These are phyloP conservation scores for Ptilorrhoa leucosticta DNA, from an alignment of 2,113 vertebrate species.

Conservation along the genomic window DNA sequence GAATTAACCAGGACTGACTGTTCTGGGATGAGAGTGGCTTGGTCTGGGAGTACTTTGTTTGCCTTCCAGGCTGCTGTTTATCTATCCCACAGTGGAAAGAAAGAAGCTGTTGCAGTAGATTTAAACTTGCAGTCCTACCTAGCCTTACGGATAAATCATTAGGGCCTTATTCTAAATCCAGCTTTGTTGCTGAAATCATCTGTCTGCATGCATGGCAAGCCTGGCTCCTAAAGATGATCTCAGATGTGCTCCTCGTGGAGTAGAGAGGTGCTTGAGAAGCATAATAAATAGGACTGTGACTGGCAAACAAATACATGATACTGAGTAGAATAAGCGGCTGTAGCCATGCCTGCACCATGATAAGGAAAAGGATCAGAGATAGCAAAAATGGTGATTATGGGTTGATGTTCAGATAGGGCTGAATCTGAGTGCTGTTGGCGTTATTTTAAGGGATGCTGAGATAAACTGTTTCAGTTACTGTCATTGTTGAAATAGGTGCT, in stretches of 20 bases:
- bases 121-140: not conserved
- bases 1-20: not conserved
- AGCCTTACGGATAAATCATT: slow-evolving; percentile 13
- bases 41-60: not conserved
- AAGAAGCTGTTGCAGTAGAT: slow-evolving; percentile 5
- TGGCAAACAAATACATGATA: not conserved
- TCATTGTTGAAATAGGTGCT: not conserved
- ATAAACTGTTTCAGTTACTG: not conserved
- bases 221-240: not conserved
- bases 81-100: not conserved
- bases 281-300: not conserved
- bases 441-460: not conserved
- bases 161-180: not conserved
- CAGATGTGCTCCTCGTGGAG: not conserved
- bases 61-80: slow-evolving; percentile 1
- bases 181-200: not conserved
- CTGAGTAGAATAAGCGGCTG: not conserved
- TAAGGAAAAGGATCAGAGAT: not conserved
- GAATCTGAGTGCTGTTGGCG: not conserved
- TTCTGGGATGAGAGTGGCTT: not conserved
- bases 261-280: not conserved
- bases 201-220: not conserved
- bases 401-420: not conserved
- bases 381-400: not conserved
- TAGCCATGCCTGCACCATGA: not conserved